Evolutionary conservation across 2,113 vertebrate species (phyloP).

Genomic region (Aphelocoma coerulescens): DNA sequence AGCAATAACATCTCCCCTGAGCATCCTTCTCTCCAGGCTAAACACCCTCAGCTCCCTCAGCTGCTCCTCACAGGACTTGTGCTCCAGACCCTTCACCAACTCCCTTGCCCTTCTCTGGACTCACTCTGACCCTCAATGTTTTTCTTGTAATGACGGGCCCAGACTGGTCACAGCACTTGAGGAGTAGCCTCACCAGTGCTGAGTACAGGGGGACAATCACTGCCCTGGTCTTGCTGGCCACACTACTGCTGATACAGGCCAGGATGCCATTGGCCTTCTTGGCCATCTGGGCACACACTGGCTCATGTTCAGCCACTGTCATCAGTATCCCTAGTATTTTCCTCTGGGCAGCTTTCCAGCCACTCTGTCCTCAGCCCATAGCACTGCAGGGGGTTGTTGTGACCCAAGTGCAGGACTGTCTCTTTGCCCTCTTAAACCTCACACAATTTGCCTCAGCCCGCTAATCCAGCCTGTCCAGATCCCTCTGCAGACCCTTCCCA

Average conservation of each 20-base stretch:
- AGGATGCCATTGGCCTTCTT: background rate
- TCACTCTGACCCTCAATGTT: accelerated
- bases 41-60: background rate
- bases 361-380: background rate
- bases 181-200: accelerated
- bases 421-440: background rate
- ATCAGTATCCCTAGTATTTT: background rate
- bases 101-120: background rate
- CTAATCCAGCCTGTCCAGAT: background rate
- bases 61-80: background rate
- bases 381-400: background rate
- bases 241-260: background rate
- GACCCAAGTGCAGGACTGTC: background rate
- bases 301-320: background rate
- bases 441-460: background rate
- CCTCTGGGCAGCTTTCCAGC: background rate
- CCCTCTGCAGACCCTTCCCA: background rate
- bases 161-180: accelerated
- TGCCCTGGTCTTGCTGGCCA: background rate
- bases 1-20: background rate
- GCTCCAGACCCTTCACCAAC: background rate
- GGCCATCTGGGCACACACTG: background rate
- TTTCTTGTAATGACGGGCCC: background rate
- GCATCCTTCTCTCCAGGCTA: background rate
- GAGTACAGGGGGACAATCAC: background rate